Base-by-base conservation (phyloP, 2,113 vertebrate species). In the Carassius carassius region DNA sequence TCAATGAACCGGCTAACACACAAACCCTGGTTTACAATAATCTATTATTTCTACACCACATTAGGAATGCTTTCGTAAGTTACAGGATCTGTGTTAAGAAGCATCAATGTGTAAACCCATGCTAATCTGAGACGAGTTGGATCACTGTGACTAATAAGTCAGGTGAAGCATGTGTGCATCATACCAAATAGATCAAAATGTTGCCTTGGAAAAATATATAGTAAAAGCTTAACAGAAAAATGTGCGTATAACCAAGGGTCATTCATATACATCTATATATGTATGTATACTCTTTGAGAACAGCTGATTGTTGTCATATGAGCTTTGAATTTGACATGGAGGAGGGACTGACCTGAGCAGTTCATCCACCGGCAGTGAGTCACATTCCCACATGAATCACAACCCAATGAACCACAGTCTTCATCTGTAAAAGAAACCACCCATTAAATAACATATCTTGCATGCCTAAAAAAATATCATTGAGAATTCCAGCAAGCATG, bases 291-390 rank as follows among this genome's bases (percentile, higher is more conserved):
- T 29, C 2, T 29, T 29, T 29, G 29, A 29, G 29, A 2, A 29
- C 29, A 29, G 29, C 29, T 29, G 29, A 29, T 29, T 29, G 14
- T 47, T 47, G 60, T 65, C 41, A 65, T 65, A 47, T 32, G n/a
- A 47, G 41, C 16, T 65, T 80, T 80, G 60, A 80, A 82, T 67
- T 41, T 29, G 8, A 91, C 81, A 92, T 90, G 85, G 83, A 35
- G 35, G 80, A 35, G 81, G 82, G 87, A 93, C 94, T 94, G 85
- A 95, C 94, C 44, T 87, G 79, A 16, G 89, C 94, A 95, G 10
- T 84, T 87, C 51, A 62, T 0, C 94, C 94, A 95, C 0, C 0
- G 0, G 77, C 94, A 95, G 0, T 1, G 62, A 37, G 0, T 1
- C 0, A 0, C 1, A 7, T 12, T 0, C 41, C 0, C 35, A 86